These are phyloP conservation scores for Pseudois nayaur DNA, from an alignment of 2,113 vertebrate species.

Conservation along the genomic window DNA sequence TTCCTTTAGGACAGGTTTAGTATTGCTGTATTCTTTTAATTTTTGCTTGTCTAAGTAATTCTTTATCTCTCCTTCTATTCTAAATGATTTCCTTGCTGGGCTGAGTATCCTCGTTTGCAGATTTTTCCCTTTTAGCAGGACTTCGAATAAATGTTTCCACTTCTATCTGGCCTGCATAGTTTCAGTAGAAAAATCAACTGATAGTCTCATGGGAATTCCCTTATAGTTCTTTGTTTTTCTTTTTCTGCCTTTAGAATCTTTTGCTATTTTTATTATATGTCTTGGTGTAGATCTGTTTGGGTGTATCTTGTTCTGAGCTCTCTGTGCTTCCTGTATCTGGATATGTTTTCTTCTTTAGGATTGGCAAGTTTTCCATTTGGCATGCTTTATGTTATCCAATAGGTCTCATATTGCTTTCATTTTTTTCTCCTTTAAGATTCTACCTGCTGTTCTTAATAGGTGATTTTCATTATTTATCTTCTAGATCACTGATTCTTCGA, in stretches of 20 bases:
- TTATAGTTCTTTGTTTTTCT: not conserved
- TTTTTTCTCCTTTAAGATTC: not conserved
- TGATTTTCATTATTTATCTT: not conserved
- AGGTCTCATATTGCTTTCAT: not conserved
- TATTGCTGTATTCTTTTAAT: not conserved
- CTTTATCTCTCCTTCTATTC: not conserved
- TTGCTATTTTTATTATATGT: not conserved
- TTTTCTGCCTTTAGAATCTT: not conserved
- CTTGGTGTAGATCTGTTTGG: not conserved
- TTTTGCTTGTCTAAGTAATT: not conserved
- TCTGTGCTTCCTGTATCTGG: not conserved
- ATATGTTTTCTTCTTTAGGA: not conserved
- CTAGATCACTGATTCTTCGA: not conserved
- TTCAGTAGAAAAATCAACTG: not conserved
- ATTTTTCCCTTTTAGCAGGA: not conserved
- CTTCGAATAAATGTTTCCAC: not conserved
- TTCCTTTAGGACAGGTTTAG: not conserved
- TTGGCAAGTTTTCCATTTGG: not conserved
- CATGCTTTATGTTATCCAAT: not conserved
- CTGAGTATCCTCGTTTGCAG: not conserved
- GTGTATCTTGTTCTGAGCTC: not conserved
- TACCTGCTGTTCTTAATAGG: not conserved
- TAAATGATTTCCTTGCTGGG: not conserved
- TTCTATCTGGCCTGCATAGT: not conserved
- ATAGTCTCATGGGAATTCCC: not conserved